Percentiles rank a stretch among this genome's conserved stretches.
Conservation (phyloP, 2,113 vertebrate species). For the Takifugu bimaculatus region DNA sequence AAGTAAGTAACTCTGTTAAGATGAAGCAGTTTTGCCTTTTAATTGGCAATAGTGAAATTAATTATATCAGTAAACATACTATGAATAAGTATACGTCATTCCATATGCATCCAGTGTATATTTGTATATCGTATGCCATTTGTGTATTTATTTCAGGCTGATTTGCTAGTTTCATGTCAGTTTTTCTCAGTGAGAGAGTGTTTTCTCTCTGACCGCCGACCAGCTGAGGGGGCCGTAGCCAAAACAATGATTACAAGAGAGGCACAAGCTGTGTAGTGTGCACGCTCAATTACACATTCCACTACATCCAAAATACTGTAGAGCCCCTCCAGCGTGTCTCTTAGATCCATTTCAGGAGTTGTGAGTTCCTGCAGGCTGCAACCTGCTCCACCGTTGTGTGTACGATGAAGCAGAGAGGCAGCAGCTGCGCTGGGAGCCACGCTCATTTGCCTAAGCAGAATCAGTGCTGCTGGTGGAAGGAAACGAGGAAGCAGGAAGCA, state of each 20-base stretch:
- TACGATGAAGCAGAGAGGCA: constrained; percentile 66
- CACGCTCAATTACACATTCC: constrained; percentile 55
- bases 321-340: constrained; percentile 53
- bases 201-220: constrained; percentile 1
- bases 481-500: constrained; percentile 1
- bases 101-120: too few species aligned
- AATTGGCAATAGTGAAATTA: too few species aligned
- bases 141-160: too few species aligned
- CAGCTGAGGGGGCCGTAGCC: neutral
- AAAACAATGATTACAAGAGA: constrained; percentile 35
- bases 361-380: constrained; percentile 60
- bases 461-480: constrained; percentile 33
- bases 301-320: constrained; percentile 47
- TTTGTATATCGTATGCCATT: too few species aligned
- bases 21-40: too few species aligned
- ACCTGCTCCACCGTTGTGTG: constrained; percentile 64
- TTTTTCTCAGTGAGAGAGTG: neutral
- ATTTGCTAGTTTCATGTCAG: too few species aligned
- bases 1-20: neutral
- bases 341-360: constrained; percentile 67
- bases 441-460: constrained; percentile 72
- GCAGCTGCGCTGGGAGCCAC: constrained; percentile 59
- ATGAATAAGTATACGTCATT: too few species aligned
- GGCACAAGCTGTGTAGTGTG: constrained; percentile 32
- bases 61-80: too few species aligned